Evolutionary conservation across 64 coral and sea anemone genomes (phyloP), one percentile per base, ranked within the genome.

Genomic region (Acropora tenuis): DNA sequence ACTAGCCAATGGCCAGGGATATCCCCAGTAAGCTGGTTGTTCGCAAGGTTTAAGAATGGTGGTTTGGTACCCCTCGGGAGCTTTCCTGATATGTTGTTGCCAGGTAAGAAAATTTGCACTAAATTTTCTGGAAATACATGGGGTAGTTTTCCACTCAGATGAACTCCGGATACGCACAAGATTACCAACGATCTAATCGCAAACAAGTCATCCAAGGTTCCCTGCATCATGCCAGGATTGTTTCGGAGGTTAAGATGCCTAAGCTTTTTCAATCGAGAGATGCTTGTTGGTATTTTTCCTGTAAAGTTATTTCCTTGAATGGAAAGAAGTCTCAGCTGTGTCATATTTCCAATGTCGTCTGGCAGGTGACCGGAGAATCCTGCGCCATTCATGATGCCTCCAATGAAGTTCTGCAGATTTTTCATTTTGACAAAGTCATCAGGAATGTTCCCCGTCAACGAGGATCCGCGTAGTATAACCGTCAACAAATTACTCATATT

Each of bases 281-380:
- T 90, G 57, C 78, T 90, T 49, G 46, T 66, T 9, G 77, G 88
- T 80, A 90, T 90, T 81, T 73, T 8, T 9, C 88, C 88, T 12
- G 44, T 90, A 7, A 90, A 50, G 18, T 69, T 90, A 13, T 81
- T 90, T 11, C 88, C 88, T 6, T 48, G 45, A 40, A 90, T 42
- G 15, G 63, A 63, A 1, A 90, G 16, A 1, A 81, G 1, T 65
- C 77, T 18, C 43, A 90, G 10, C 63, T 81, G 43, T 40, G 18
- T 71, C 88, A 90, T 80, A 50, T 90, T 80, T 52, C 88, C 88
- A 15, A 90, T 52, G 16, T 73, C 78, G 8, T 80, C 17, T 8
- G 88, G 88, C 67, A 90, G 50, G 19, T 41, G 4, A 50, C 88
- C 88, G 42, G 78, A 52, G 7, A 90, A 74, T 8, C 88, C 88